phyloP scores from a whole-genome alignment of 2,888 invertebrate species.

The Tachina grossa region DNA sequence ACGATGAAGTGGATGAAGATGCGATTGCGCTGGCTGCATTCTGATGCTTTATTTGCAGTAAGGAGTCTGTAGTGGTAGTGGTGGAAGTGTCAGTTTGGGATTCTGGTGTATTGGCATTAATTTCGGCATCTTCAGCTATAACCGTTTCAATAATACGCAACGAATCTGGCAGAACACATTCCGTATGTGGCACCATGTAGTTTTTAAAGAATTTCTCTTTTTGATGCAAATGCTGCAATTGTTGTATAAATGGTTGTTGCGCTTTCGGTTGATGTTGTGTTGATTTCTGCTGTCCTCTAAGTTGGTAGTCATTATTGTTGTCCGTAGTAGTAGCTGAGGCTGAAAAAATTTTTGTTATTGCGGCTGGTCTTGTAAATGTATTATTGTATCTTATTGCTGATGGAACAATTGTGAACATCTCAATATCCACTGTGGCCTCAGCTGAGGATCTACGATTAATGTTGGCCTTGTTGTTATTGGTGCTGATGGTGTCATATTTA shows the following conservation, averaged over 20 bases:
- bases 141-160: constrained; percentile 74
- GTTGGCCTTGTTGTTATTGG: constrained; percentile 28
- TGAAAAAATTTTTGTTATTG: constrained; percentile 56
- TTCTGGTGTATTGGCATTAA: constrained; percentile 73
- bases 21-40: constrained; percentile 39
- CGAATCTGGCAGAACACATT: constrained; percentile 64
- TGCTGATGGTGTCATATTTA: constrained; percentile 27
- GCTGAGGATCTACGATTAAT: constrained; percentile 57
- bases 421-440: constrained; percentile 58
- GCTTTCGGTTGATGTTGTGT: constrained; percentile 29
- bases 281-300: not conserved
- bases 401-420: constrained; percentile 56
- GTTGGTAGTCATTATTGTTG: constrained; percentile 69
- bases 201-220: constrained; percentile 59
- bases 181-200: constrained; percentile 53
- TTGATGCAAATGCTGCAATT: constrained; percentile 39
- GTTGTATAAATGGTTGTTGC: constrained; percentile 40
- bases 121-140: constrained; percentile 77
- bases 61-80: constrained; percentile 41
- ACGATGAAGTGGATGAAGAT: constrained; percentile 60
- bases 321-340: constrained; percentile 53
- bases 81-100: constrained; percentile 60
- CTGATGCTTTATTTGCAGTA: constrained; percentile 43
- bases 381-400: constrained; percentile 39
- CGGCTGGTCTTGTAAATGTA: constrained; percentile 29